A percentile compares a stretch with the other conserved stretches of the same genome.
Evolutionary conservation across 2,888 invertebrate species (phyloP).

Genomic region (Pheosia gnoma): DNA sequence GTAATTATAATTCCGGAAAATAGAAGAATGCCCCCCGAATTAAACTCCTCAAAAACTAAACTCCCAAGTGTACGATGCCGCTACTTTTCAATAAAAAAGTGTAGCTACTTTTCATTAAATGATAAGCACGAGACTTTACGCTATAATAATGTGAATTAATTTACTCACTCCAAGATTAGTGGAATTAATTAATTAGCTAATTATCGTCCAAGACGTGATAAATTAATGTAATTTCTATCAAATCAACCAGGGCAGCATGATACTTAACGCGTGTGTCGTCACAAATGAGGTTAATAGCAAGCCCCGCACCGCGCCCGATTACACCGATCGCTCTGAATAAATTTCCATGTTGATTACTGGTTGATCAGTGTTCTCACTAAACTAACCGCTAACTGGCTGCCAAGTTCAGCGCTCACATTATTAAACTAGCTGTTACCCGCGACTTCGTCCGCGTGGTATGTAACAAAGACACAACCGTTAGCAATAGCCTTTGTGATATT

Average conservation of each 20-base stretch:
- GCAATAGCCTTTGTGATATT: too few species aligned
- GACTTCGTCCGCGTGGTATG: too few species aligned
- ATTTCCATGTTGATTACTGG: constrained; percentile 77
- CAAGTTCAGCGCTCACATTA: constrained; percentile 54
- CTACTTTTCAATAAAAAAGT: too few species aligned
- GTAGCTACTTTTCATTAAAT: background rate
- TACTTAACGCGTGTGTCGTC: constrained; percentile 65
- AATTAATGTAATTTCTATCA: constrained; percentile 63
- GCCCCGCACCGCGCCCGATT: constrained; percentile 67
- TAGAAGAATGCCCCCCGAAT: too few species aligned
- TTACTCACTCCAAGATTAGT: constrained; percentile 6
- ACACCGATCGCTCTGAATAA: constrained; percentile 78
- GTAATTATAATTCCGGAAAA: too few species aligned
- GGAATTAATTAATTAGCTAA: constrained; percentile 23
- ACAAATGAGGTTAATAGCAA: constrained; percentile 77
- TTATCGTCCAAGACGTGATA: constrained; percentile 33
- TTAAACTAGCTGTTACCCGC: too few species aligned
- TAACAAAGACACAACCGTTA: too few species aligned
- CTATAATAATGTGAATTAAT: background rate
- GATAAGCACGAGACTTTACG: too few species aligned
- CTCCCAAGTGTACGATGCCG: too few species aligned
- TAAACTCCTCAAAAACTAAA: background rate
- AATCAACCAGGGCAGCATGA: constrained; percentile 59
- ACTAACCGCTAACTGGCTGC: constrained; percentile 65
- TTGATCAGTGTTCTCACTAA: constrained; percentile 73